Percentiles rank a stretch among this genome's conserved stretches.
Evolutionary conservation across 2,888 invertebrate genomes (phyloP).

Genomic region (Brenthis daphne): DNA sequence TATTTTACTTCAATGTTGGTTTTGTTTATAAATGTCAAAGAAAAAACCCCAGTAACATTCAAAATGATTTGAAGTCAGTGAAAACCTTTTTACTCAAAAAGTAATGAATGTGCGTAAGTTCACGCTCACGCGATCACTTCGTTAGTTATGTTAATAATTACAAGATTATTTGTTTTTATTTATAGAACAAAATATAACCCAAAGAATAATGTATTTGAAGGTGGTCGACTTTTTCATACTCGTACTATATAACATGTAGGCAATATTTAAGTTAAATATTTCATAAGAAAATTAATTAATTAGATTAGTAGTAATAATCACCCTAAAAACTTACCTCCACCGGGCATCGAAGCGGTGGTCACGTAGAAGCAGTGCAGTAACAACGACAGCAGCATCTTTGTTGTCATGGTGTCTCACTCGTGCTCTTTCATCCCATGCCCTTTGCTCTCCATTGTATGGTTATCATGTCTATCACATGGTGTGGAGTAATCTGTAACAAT

Average conservation of each 20-base stretch:
- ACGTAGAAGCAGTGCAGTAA: slow-evolving; percentile 71
- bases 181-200: no score
- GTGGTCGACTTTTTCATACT: no score
- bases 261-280: not conserved
- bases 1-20: no score
- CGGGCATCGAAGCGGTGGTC: slow-evolving; percentile 68
- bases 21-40: no score
- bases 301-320: not conserved
- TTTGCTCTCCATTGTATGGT: slow-evolving; percentile 31
- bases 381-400: slow-evolving; percentile 68
- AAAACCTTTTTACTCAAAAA: no score
- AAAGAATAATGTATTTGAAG: no score
- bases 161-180: no score
- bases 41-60: no score
- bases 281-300: not conserved
- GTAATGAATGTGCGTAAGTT: no score
- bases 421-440: slow-evolving; percentile 42
- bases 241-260: not conserved
- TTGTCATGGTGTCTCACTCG: slow-evolving; percentile 52
- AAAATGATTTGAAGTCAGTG: no score
- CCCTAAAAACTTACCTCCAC: slow-evolving; percentile 59
- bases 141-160: no score
- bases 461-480: slow-evolving; percentile 29
- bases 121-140: no score
- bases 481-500: slow-evolving; percentile 18